Evolutionary conservation across 2,888 invertebrate species (phyloP).

Genomic region (Diarsia mendica): DNA sequence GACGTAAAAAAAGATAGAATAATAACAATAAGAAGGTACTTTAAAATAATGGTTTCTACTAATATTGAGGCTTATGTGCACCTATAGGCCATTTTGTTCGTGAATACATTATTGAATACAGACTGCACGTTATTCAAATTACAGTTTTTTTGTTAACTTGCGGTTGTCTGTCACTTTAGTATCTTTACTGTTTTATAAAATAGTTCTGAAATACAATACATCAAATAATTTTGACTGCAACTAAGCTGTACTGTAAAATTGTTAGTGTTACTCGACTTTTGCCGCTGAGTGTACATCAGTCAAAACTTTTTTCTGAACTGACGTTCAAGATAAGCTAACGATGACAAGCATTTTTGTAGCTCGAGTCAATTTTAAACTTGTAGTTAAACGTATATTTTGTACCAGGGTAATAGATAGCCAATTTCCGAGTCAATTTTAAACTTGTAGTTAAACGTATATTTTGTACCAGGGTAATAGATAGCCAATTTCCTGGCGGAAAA

Average conservation of each 20-base stretch:
- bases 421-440: constrained; percentile 2
- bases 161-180: too few relatives aligned
- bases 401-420: neutral
- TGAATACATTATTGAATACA: too few relatives aligned
- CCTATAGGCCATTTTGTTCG: too few relatives aligned
- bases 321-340: constrained; percentile 10
- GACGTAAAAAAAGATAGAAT: too few relatives aligned
- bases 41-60: too few relatives aligned
- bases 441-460: neutral
- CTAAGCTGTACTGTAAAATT: neutral
- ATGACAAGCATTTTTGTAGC: constrained; percentile 30
- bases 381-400: neutral
- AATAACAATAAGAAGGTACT: too few relatives aligned
- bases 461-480: neutral
- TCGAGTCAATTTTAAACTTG: neutral
- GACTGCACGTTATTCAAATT: too few relatives aligned
- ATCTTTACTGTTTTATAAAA: too few relatives aligned
- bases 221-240: neutral
- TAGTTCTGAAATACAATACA: neutral
- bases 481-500: neutral
- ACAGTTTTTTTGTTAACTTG: too few relatives aligned
- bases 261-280: neutral
- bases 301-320: constrained; percentile 8
- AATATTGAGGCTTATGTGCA: too few relatives aligned
- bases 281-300: neutral